Percentiles rank a stretch among this genome's conserved stretches.
phyloP scores from a whole-genome alignment of 1,140 invertebrate species.

The Chironomus tepperi region DNA sequence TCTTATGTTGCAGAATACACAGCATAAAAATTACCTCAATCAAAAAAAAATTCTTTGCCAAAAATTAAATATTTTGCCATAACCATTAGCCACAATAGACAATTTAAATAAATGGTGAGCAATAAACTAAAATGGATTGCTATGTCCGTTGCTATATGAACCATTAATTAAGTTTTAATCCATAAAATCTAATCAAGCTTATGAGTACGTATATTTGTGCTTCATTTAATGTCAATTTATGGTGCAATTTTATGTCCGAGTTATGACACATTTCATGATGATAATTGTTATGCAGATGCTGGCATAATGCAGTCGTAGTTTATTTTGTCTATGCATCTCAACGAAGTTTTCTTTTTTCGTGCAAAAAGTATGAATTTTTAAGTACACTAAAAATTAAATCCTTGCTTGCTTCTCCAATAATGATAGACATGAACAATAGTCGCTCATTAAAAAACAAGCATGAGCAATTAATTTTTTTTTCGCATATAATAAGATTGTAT shows the following conservation, averaged over 20 bases:
- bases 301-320: neutral
- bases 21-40: too few relatives aligned
- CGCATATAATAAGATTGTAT: neutral
- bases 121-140: too few relatives aligned
- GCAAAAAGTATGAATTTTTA: neutral
- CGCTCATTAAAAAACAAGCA: neutral
- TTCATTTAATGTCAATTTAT: conserved; percentile 19
- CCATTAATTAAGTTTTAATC: conserved; percentile 21
- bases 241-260: neutral
- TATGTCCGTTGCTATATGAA: neutral
- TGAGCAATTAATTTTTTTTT: conserved; percentile 2
- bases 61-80: too few relatives aligned
- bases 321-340: too few relatives aligned
- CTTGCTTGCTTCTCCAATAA: too few relatives aligned
- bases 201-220: neutral
- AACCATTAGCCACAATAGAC: too few relatives aligned
- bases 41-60: too few relatives aligned
- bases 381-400: neutral
- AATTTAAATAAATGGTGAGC: too few relatives aligned
- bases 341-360: neutral
- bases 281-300: conserved; percentile 16
- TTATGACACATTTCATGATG: conserved; percentile 4
- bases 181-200: conserved; percentile 19
- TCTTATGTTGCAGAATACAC: too few relatives aligned
- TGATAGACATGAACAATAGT: neutral